Evolutionary conservation across 2,888 invertebrate genomes (phyloP).

Genomic region (Antheraea assamensis): DNA sequence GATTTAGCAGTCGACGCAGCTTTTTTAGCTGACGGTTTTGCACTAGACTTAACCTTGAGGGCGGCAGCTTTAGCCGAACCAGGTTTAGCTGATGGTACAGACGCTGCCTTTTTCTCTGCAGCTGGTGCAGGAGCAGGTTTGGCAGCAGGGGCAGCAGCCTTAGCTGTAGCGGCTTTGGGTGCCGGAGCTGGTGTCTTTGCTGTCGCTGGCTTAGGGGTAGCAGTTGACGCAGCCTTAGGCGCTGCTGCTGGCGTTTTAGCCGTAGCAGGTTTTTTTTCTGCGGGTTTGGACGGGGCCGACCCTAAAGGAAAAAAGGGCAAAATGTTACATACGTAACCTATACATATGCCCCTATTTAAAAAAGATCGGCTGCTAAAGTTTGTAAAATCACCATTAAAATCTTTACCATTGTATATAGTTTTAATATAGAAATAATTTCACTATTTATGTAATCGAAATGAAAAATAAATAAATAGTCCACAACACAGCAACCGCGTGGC

Average conservation of each 20-base stretch:
- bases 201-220: conserved; percentile 62
- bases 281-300: conserved; percentile 70
- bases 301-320: conserved; percentile 36
- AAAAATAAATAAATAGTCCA: conserved; percentile 17
- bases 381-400: not conserved
- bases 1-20: conserved; percentile 74
- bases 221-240: conserved; percentile 71
- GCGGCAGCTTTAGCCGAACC: conserved; percentile 79
- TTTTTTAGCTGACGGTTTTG: conserved; percentile 78
- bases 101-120: conserved; percentile 65
- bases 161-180: conserved; percentile 71
- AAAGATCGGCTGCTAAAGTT: conserved; percentile 10
- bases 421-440: not conserved
- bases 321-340: conserved; percentile 46
- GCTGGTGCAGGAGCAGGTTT: conserved; percentile 69
- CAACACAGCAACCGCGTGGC: conserved; percentile 62
- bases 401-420: not conserved
- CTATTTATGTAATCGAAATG: not conserved
- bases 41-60: conserved; percentile 75
- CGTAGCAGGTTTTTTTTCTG: conserved; percentile 71
- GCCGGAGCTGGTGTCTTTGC: conserved; percentile 56
- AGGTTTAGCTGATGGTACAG: conserved; percentile 74
- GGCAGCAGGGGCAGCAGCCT: conserved; percentile 74
- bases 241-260: conserved; percentile 71
- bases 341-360: conserved; percentile 24